These are phyloP conservation scores for Dasyornis broadbenti DNA, from an alignment of 2,113 vertebrate genomes.

Conservation along the genomic window DNA sequence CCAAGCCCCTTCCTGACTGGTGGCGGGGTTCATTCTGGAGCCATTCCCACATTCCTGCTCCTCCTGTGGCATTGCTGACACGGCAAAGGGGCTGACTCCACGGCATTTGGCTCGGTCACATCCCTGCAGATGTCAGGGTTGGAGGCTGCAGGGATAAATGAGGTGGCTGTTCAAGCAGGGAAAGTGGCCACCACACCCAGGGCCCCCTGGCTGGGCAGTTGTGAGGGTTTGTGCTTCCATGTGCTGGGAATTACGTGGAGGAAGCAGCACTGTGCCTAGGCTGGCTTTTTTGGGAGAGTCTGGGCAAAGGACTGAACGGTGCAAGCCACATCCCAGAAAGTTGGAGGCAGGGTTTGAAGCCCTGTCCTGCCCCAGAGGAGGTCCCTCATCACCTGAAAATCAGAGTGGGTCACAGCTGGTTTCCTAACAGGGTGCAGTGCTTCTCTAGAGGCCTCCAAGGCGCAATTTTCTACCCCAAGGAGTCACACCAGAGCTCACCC, in stretches of 20 bases:
- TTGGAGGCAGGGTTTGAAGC: background rate
- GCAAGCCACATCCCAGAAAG: background rate
- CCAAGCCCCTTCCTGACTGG: background rate
- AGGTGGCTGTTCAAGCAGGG: background rate
- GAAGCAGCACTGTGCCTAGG: background rate
- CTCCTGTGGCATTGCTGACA: rapidly evolving
- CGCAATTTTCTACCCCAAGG: background rate
- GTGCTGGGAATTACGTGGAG: background rate
- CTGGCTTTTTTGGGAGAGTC: background rate
- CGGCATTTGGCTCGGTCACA: rapidly evolving
- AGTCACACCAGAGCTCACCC: background rate
- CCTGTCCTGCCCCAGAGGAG: background rate
- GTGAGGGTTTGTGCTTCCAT: background rate
- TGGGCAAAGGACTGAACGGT: background rate
- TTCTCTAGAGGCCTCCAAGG: background rate
- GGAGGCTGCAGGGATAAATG: rapidly evolving
- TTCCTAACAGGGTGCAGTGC: background rate
- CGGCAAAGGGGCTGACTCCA: background rate
- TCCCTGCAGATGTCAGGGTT: background rate
- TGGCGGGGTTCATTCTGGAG: background rate
- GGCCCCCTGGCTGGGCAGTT: background rate
- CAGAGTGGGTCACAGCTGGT: background rate
- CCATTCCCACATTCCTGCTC: background rate
- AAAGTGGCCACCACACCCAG: background rate
- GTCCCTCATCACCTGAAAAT: background rate